phyloP scores from a whole-genome alignment of 2,797 vertebrate species.

The Scomberomorus guttatus region DNA sequence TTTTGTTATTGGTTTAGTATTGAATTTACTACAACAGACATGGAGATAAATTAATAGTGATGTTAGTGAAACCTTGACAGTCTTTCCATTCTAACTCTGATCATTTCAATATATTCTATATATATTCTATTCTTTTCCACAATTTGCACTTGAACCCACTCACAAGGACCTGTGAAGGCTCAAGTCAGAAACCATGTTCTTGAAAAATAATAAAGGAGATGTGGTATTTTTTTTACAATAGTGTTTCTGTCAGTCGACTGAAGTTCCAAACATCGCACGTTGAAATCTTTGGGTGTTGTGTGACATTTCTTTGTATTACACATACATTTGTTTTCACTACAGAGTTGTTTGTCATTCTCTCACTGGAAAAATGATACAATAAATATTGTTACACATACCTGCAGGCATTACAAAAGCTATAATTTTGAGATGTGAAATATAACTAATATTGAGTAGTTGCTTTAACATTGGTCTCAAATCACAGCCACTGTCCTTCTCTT shows the following conservation, averaged over 20 bases:
- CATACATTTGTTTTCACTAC: neutral
- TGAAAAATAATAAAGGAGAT: too few relatives aligned
- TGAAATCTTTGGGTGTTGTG: neutral
- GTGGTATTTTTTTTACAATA: too few relatives aligned
- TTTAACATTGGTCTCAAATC: conserved; percentile 7
- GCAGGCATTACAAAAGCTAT: neutral
- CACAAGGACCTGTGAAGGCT: neutral
- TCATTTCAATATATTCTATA: neutral
- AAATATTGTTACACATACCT: neutral
- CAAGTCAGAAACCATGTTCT: neutral
- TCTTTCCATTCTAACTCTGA: neutral
- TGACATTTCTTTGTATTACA: neutral
- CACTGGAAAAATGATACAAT: neutral
- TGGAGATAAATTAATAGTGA: neutral
- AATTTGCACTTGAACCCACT: neutral
- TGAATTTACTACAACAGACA: neutral
- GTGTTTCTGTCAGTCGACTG: too few relatives aligned
- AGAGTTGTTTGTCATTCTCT: neutral
- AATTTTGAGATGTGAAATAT: neutral
- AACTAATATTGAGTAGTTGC: conserved; percentile 10
- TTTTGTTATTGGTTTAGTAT: neutral
- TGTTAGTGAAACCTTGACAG: neutral
- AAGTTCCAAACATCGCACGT: neutral
- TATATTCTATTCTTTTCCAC: too few relatives aligned
- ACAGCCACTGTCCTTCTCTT: neutral